Evolutionary conservation across 2,113 vertebrate species (phyloP), one percentile per base, ranked within the genome.

Genomic region (Sapayoa aenigma): DNA sequence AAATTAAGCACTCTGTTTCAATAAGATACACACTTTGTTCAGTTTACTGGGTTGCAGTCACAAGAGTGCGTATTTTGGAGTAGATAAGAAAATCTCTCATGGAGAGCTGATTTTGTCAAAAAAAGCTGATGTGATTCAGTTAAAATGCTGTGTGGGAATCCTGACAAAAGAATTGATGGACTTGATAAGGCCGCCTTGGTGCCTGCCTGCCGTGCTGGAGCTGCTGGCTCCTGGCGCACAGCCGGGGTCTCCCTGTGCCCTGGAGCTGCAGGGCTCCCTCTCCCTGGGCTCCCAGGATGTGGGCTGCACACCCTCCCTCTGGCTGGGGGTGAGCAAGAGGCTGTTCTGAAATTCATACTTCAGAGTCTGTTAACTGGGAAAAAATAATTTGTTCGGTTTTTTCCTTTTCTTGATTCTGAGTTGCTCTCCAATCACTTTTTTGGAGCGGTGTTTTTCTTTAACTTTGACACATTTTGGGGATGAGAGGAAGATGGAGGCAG

Each of bases 191-290:
- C 42, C 11, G 3, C 47, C 42, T 35, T 65, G 78, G 30, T 81
- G 17, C 27, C 33, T 42, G 35, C 33, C 41, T 65, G 85, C 62
- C 2, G 1, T 11, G 67, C 27, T 14, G 76, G 73, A 80, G 68
- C 72, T 78, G 33, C 44, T 0, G 2, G n/a, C 37, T 89, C n/a
- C 67, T n/a, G 59, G 59, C 89, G 56, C 58, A 31, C 27, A 6
- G 42, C 37, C 1, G 1, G 27, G 33, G 24, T 33, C 58, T 76
- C 8, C 1, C 47, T 1, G 7, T 14, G 33, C 12, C 2, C 0
- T 17, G 23, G 44, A 27, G 12, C 75, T 18, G 59, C 2, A 0
- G 31, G 74, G 52, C 21, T 82, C 8, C 50, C 33, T 35, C 41
- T 77, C 47, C 35, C 42, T 5, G 3, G 0, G 1, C 50, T 69